Percentiles rank a stretch among this genome's conserved stretches.
These are phyloP conservation scores for Takifugu ocellatus DNA, from an alignment of 2,797 vertebrate species.

Conservation along the genomic window DNA sequence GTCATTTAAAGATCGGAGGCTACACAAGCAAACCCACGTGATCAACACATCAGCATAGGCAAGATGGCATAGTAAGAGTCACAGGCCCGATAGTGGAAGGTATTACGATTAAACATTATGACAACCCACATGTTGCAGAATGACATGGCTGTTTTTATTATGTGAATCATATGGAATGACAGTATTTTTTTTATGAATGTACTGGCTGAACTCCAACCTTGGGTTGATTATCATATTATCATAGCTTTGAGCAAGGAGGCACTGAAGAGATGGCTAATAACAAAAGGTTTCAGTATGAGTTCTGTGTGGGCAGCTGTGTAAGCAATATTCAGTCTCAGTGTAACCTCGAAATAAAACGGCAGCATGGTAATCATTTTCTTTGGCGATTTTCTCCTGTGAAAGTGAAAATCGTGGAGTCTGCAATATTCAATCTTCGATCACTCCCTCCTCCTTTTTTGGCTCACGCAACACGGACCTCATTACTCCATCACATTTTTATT, in stretches of 20 bases:
- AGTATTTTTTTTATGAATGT: constrained; percentile 25
- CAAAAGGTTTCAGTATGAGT: constrained; percentile 65
- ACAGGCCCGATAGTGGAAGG: constrained; percentile 24
- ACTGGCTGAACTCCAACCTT: constrained; percentile 47
- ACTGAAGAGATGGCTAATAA: constrained; percentile 31
- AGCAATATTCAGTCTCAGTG: constrained; percentile 37
- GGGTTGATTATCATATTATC: constrained; percentile 36
- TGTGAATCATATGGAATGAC: constrained; percentile 39
- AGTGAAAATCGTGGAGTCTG: constrained; percentile 23
- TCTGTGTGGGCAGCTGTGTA: constrained; percentile 20
- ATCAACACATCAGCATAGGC: constrained; percentile 39
- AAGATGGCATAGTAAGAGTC: constrained; percentile 19
- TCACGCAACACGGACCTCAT: constrained; percentile 18
- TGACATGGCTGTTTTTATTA: constrained; percentile 22
- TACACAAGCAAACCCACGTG: constrained; percentile 30
- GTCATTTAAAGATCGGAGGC: constrained; percentile 45
- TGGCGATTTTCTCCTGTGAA: constrained; percentile 36
- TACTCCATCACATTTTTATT: constrained; percentile 42
- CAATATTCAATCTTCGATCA: constrained; percentile 24
- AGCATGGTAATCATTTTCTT: constrained; percentile 54
- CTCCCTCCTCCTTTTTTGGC: constrained; percentile 11
- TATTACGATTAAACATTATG: constrained; percentile 30
- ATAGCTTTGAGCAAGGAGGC: constrained; percentile 36
- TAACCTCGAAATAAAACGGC: constrained; percentile 38
- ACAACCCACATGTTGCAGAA: constrained; percentile 30